Evolutionary conservation across 2,888 invertebrate species (phyloP).

Genomic region (Pachliopta kotzebuea): DNA sequence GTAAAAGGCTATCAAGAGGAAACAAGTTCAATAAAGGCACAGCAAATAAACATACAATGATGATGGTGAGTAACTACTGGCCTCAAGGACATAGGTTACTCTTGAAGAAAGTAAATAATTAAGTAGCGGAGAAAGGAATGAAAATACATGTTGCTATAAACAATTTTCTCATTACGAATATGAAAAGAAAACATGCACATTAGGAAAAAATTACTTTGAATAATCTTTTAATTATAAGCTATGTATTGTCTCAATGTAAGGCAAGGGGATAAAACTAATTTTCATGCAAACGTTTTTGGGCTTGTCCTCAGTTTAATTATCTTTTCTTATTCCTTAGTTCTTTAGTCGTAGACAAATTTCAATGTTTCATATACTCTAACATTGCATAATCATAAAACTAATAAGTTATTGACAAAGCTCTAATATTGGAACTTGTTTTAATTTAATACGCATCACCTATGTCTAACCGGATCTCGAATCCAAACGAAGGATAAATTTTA

Average conservation of each 20-base stretch:
- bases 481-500: background rate
- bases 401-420: background rate
- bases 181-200: too few species aligned
- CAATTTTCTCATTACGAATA: too few species aligned
- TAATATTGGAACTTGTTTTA: constrained; percentile 3
- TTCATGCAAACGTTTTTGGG: background rate
- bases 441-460: constrained; percentile 3
- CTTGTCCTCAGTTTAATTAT: background rate
- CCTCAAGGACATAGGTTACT: too few species aligned
- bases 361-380: background rate
- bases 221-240: too few species aligned
- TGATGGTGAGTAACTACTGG: too few species aligned
- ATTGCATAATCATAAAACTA: constrained; percentile 7
- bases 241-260: too few species aligned
- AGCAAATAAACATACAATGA: too few species aligned
- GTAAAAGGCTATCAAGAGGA: too few species aligned
- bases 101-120: background rate
- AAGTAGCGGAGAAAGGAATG: too few species aligned
- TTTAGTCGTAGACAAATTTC: background rate
- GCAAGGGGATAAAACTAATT: too few species aligned
- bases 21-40: too few species aligned
- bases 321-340: background rate
- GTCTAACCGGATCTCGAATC: constrained; percentile 2
- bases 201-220: too few species aligned
- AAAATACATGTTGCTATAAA: background rate